These are phyloP conservation scores for Oppia nitens DNA, from an alignment of 1,140 invertebrate genomes.

Conservation along the genomic window DNA sequence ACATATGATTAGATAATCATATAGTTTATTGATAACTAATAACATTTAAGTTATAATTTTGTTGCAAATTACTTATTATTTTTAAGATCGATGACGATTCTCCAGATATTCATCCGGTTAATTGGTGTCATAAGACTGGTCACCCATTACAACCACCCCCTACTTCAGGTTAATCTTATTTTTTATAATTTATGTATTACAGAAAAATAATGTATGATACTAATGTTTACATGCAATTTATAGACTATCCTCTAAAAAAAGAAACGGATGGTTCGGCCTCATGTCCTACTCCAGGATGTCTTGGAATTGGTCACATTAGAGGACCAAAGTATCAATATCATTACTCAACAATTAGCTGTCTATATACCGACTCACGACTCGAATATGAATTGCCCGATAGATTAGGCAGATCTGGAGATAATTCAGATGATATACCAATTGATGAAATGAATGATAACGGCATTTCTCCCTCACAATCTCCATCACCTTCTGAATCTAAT, in stretches of 20 bases:
- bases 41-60: too few species aligned
- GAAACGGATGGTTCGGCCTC: slow-evolving; percentile 1
- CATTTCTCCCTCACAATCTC: neutral
- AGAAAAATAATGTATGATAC: too few species aligned
- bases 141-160: slow-evolving; percentile 62
- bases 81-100: slow-evolving; percentile 53
- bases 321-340: slow-evolving; percentile 63
- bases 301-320: slow-evolving; percentile 66
- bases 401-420: neutral
- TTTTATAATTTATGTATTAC: neutral
- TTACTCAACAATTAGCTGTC: slow-evolving; percentile 26
- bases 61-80: too few species aligned
- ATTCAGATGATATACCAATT: neutral
- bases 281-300: slow-evolving; percentile 52
- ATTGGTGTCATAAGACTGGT: slow-evolving; percentile 72
- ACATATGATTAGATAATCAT: neutral
- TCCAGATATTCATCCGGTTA: slow-evolving; percentile 71
- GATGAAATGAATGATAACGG: slow-evolving; percentile 6
- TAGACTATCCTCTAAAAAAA: neutral
- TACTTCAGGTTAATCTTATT: neutral
- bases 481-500: slow-evolving; percentile 8
- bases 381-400: neutral
- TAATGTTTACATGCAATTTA: neutral
- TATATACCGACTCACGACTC: neutral
- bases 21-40: too few species aligned